Percentiles rank a stretch among this genome's conserved stretches.
Conservation (phyloP, 2,113 vertebrate genomes). For the Passer domesticus region DNA sequence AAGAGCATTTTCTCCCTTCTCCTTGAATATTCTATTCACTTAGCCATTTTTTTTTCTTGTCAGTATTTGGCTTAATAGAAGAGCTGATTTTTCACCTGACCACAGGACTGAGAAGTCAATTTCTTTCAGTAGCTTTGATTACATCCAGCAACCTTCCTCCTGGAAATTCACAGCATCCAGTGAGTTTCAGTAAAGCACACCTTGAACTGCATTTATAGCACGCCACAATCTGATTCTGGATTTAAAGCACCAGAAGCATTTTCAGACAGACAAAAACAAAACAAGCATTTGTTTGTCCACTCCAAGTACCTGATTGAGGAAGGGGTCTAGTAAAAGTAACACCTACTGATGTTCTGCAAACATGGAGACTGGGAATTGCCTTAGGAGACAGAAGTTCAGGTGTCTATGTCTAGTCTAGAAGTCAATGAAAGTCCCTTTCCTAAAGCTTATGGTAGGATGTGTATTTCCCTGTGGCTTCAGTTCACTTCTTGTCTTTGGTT, state of each 20-base stretch:
- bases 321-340: not conserved
- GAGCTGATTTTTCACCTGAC: not conserved
- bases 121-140: slow-evolving; percentile 14
- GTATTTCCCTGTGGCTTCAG: not conserved
- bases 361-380: not conserved
- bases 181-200: not conserved
- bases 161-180: not conserved
- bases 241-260: not conserved
- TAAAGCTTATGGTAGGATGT: not conserved
- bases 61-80: not conserved
- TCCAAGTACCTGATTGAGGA: not conserved
- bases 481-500: not conserved
- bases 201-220: not conserved
- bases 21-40: slow-evolving; percentile 4
- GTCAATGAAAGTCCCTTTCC: not conserved
- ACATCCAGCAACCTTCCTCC: not conserved
- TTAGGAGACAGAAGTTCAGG: not conserved
- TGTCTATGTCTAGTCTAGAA: not conserved
- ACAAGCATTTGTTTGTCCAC: not conserved
- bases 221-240: not conserved
- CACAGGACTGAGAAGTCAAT: slow-evolving; percentile 1
- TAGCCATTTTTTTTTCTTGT: not conserved
- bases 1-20: not conserved
- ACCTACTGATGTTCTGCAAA: not conserved
- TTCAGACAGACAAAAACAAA: not conserved